Conservation (phyloP, 2,797 vertebrate species). For the Karalla daura region DNA sequence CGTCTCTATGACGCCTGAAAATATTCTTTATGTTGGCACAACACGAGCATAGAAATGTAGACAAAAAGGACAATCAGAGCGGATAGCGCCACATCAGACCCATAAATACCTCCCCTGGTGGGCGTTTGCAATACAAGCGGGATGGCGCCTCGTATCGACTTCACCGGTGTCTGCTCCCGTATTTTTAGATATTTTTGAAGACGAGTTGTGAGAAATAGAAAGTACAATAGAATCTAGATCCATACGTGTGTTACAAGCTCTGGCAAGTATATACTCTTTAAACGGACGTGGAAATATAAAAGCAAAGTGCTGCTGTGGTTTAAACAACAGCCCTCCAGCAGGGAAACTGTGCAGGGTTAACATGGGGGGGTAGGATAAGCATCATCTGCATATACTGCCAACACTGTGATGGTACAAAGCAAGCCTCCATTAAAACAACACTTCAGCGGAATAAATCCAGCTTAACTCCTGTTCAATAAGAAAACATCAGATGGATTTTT, state of each 20-base stretch:
- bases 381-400: no score
- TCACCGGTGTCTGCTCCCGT: neutral
- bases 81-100: neutral
- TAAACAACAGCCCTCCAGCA: no score
- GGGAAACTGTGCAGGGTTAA: no score
- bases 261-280: no score
- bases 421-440: neutral
- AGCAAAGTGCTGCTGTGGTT: no score
- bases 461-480: constrained; percentile 6
- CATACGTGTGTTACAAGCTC: no score
- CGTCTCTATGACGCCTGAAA: neutral
- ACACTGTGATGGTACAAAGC: no score
- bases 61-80: neutral
- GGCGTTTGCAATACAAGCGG: neutral
- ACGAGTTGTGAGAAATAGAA: neutral
- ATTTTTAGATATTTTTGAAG: neutral
- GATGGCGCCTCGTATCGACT: neutral
- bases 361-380: no score
- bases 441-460: constrained; percentile 54
- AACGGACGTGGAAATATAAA: no score
- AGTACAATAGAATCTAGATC: neutral
- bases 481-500: constrained; percentile 56
- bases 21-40: neutral
- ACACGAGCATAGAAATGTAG: neutral
- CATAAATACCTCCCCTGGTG: neutral